These are phyloP conservation scores for Scotopteryx bipunctaria DNA, from an alignment of 2,888 invertebrate species.

Conservation along the genomic window DNA sequence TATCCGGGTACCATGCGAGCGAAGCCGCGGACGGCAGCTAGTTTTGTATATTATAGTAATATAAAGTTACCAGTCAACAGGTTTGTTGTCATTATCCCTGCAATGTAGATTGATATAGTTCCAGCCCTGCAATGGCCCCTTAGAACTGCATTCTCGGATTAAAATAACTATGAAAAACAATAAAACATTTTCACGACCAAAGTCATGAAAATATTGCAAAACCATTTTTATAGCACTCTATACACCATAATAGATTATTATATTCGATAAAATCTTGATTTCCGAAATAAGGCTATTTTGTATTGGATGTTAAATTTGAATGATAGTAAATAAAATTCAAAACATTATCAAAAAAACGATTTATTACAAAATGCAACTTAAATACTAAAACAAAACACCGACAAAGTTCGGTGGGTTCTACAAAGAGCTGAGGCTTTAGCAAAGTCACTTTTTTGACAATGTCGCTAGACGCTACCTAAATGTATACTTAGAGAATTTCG, in stretches of 20 bases:
- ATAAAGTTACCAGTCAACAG: constrained; percentile 59
- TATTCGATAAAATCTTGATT: too few species aligned
- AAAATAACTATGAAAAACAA: constrained; percentile 22
- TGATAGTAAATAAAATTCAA: constrained; percentile 11
- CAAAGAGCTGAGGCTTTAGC: too few species aligned
- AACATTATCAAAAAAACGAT: constrained; percentile 32
- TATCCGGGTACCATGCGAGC: too few species aligned
- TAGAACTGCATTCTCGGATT: constrained; percentile 23
- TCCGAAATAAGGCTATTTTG: too few species aligned
- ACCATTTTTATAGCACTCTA: constrained; percentile 1
- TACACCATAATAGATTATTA: too few species aligned
- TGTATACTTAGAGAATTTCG: too few species aligned
- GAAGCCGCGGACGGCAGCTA: too few species aligned
- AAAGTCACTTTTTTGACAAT: too few species aligned
- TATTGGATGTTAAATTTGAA: not conserved
- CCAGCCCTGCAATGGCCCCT: constrained; percentile 38
- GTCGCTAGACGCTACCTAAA: too few species aligned
- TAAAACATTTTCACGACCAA: constrained; percentile 19
- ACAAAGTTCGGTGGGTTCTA: not conserved
- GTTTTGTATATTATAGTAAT: not conserved
- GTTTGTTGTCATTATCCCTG: constrained; percentile 52
- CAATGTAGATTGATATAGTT: constrained; percentile 54
- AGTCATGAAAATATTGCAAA: constrained; percentile 17
- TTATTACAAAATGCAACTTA: constrained; percentile 12
- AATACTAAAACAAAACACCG: not conserved